phyloP scores from a whole-genome alignment of 2,797 vertebrate genomes.

The Monodelphis domestica region DNA sequence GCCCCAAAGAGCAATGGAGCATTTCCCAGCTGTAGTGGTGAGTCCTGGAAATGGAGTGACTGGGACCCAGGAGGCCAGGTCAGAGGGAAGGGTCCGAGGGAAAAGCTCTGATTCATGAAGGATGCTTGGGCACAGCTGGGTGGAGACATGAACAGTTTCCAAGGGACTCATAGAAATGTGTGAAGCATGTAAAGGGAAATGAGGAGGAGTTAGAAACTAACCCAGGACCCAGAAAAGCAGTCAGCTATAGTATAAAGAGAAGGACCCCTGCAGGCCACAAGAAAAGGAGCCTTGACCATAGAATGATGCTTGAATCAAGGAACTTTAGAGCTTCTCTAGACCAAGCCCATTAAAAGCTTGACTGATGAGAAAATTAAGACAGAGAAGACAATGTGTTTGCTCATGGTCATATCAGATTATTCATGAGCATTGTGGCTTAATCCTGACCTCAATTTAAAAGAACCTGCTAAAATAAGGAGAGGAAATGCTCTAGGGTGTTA shows the following conservation, averaged over 20 bases:
- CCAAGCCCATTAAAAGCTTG: background rate
- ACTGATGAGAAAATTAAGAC: background rate
- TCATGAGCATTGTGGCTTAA: background rate
- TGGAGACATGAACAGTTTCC: background rate
- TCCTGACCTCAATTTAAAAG: background rate
- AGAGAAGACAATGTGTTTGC: background rate
- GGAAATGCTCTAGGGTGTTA: too few species aligned
- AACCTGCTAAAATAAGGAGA: background rate
- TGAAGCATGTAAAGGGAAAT: background rate
- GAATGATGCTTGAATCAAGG: background rate
- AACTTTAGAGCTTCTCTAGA: background rate
- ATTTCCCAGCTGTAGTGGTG: background rate
- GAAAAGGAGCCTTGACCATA: background rate
- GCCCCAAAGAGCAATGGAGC: background rate
- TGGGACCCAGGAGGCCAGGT: background rate
- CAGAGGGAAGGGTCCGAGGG: background rate
- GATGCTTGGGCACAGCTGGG: background rate
- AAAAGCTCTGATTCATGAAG: background rate
- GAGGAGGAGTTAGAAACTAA: background rate
- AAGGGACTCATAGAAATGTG: background rate
- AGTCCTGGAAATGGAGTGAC: background rate
- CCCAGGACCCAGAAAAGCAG: background rate
- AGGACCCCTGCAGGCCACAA: background rate
- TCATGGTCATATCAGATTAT: accelerated
- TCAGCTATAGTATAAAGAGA: background rate